Evolutionary conservation across 2,113 vertebrate species (phyloP).

Genomic region (Leptobrachium leishanense): DNA sequence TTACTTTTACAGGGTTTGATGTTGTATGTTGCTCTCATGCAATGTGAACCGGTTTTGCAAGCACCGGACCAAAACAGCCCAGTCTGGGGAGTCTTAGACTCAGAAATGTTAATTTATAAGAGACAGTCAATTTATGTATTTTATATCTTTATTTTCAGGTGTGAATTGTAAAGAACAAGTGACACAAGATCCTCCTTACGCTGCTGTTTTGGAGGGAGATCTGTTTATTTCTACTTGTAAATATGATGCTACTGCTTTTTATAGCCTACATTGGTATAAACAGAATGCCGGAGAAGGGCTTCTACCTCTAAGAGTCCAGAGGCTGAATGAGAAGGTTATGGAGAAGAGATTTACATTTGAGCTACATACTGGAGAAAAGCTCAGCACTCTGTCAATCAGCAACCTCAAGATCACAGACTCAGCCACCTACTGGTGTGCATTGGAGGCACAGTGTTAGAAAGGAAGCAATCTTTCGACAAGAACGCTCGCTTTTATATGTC

Average conservation of each 20-base stretch:
- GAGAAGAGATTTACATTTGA: conserved; percentile 8
- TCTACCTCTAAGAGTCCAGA: neutral
- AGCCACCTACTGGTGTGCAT: conserved; percentile 29
- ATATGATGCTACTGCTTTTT: conserved; percentile 2
- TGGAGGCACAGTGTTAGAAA: conserved; percentile 28
- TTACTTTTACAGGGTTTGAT: too few relatives aligned
- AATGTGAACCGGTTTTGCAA: too few relatives aligned
- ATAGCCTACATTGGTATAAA: conserved; percentile 29
- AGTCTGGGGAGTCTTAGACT: too few relatives aligned
- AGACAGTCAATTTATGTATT: too few relatives aligned
- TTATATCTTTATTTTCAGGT: conserved; percentile 2
- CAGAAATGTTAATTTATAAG: too few relatives aligned
- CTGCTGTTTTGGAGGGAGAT: neutral
- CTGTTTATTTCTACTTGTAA: conserved; percentile 9
- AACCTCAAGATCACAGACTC: neutral
- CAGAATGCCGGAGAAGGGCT: conserved; percentile 8
- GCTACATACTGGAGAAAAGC: conserved; percentile 13
- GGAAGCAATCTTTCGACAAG: neutral
- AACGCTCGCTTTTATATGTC: neutral
- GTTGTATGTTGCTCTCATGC: too few relatives aligned
- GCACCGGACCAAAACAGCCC: too few relatives aligned
- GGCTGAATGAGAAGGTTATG: neutral
- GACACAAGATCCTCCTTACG: neutral
- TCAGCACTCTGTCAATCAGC: conserved; percentile 4
- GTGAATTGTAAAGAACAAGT: conserved; percentile 5